Conservation (phyloP, 2,113 vertebrate genomes). For the Acanthochromis polyacanthus region DNA sequence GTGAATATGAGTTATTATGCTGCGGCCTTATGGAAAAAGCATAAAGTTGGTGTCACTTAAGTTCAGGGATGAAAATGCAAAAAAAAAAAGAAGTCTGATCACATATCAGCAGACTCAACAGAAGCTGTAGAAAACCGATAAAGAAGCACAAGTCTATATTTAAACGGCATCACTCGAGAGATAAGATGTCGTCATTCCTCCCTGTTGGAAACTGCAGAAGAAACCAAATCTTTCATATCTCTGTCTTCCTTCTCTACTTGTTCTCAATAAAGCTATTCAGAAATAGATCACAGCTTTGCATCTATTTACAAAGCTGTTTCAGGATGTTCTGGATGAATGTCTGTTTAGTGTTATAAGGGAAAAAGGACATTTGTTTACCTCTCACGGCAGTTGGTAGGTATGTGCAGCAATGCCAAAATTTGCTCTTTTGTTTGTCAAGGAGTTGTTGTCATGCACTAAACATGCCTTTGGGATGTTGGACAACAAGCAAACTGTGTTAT, state of each 20-base stretch:
- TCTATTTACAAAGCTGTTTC: conserved; percentile 29
- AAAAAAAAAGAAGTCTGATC: conserved; percentile 37
- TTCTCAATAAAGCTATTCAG: conserved; percentile 31
- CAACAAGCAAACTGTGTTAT: background rate
- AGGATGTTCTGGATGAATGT: conserved; percentile 23
- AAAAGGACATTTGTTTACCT: conserved; percentile 48
- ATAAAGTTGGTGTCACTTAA: conserved; percentile 28
- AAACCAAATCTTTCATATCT: conserved; percentile 48
- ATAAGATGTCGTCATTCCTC: conserved; percentile 58
- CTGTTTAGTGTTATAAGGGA: conserved; percentile 27
- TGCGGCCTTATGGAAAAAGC: background rate
- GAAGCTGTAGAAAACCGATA: conserved; percentile 45
- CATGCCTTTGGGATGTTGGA: conserved; percentile 6
- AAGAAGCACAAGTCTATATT: conserved; percentile 70
- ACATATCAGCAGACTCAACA: conserved; percentile 26
- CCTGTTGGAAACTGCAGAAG: conserved; percentile 45
- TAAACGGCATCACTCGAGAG: conserved; percentile 65
- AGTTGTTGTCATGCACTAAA: conserved; percentile 43
- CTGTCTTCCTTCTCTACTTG: conserved; percentile 7
- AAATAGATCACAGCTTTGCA: conserved; percentile 24
- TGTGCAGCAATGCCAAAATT: conserved; percentile 58
- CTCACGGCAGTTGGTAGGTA: conserved; percentile 31
- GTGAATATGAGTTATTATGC: conserved; percentile 25
- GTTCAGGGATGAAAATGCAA: conserved; percentile 29
- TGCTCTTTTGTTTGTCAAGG: conserved; percentile 39